These are phyloP conservation scores for Callinectes sapidus DNA, from an alignment of 2,888 invertebrate species.

Conservation along the genomic window DNA sequence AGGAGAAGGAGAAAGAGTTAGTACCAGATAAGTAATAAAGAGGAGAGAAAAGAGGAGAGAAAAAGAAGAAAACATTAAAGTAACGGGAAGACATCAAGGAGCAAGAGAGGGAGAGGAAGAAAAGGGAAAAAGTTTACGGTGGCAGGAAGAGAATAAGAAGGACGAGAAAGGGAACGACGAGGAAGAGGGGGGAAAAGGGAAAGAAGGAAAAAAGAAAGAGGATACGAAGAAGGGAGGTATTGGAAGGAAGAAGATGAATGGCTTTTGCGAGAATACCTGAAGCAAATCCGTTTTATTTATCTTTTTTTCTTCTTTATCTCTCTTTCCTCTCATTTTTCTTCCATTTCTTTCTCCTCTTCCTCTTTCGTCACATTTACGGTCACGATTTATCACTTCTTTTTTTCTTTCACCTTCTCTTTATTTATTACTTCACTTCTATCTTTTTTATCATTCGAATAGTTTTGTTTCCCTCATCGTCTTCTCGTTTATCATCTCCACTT, in stretches of 20 bases:
- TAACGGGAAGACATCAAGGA: background rate
- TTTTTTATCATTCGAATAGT: background rate
- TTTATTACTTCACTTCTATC: background rate
- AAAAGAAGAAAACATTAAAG: background rate
- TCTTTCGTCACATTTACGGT: background rate
- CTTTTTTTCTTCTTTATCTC: background rate
- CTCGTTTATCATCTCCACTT: background rate
- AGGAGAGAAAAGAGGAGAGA: background rate
- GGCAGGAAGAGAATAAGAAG: background rate
- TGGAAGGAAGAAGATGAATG: conserved; percentile 5
- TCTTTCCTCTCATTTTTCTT: background rate
- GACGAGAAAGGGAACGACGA: background rate
- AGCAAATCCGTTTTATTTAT: background rate
- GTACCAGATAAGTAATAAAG: background rate
- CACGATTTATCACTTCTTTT: background rate
- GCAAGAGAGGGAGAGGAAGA: background rate
- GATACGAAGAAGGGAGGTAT: background rate
- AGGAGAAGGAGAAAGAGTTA: background rate
- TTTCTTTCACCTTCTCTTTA: background rate
- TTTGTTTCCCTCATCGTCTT: background rate
- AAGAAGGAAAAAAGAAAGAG: background rate
- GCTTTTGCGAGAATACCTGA: background rate
- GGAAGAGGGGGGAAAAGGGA: background rate
- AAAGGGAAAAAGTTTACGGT: background rate
- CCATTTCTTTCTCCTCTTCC: background rate